phyloP scores from a whole-genome alignment of 2,888 invertebrate genomes.

The Caenorhabditis parvicauda region DNA sequence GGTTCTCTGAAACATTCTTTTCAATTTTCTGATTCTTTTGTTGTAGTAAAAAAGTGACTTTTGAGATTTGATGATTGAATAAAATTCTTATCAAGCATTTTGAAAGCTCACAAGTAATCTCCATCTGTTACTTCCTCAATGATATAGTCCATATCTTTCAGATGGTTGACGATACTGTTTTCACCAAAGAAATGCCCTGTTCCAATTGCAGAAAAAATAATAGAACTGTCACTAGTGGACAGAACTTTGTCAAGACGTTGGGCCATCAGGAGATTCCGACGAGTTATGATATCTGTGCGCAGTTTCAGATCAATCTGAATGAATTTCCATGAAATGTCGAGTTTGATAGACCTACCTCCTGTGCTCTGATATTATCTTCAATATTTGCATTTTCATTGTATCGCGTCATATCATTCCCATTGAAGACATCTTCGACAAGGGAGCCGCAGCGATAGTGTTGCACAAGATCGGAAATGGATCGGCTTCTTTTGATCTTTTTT shows the following conservation, averaged over 20 bases:
- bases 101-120: conserved; percentile 24
- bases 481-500: conserved; percentile 10
- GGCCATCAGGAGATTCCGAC: conserved; percentile 68
- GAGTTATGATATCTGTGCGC: conserved; percentile 67
- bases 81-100: not conserved
- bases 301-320: conserved; percentile 66
- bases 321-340: not conserved
- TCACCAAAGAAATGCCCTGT: conserved; percentile 64
- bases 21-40: not conserved
- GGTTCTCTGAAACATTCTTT: not conserved
- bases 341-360: conserved; percentile 11
- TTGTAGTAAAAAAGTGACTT: conserved; percentile 1
- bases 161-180: conserved; percentile 29
- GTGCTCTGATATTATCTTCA: conserved; percentile 13
- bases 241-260: conserved; percentile 65
- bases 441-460: conserved; percentile 46
- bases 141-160: conserved; percentile 23
- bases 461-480: conserved; percentile 14
- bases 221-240: conserved; percentile 64
- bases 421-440: conserved; percentile 34
- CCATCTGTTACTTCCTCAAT: conserved; percentile 21
- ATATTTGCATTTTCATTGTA: conserved; percentile 4
- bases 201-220: conserved; percentile 69
- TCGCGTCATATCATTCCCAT: conserved; percentile 15
- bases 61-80: conserved; percentile 5